Conservation (phyloP, 2,113 vertebrate genomes). For the Ibidorhyncha struthersii region DNA sequence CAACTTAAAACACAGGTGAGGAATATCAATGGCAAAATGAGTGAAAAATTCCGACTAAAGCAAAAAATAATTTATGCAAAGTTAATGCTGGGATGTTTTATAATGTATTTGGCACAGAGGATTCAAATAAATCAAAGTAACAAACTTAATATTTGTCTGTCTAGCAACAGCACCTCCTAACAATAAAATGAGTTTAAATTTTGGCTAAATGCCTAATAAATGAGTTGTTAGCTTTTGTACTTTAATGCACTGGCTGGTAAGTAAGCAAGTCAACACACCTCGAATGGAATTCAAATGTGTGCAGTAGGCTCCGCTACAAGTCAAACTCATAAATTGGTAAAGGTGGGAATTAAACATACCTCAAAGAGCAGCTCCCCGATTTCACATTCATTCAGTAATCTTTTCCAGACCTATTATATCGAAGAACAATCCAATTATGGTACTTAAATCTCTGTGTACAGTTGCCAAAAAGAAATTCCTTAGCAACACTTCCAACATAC, state of each 20-base stretch:
- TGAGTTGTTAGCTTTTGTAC: conserved; percentile 41
- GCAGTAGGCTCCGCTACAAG: not conserved
- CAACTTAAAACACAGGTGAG: not conserved
- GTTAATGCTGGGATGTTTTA: not conserved
- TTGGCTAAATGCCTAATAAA: conserved; percentile 46
- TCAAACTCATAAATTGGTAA: not conserved
- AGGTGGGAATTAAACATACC: not conserved
- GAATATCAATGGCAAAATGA: not conserved
- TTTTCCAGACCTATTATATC: conserved; percentile 22
- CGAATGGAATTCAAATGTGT: not conserved
- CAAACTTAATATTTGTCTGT: conserved; percentile 33
- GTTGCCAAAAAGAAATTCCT: conserved; percentile 22
- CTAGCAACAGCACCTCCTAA: conserved; percentile 6
- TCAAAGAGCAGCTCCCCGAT: not conserved
- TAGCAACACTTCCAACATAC: not conserved
- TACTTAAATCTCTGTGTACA: not conserved
- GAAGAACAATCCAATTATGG: conserved; percentile 19
- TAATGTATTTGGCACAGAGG: not conserved
- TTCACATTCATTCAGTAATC: not conserved
- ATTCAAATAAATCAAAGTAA: conserved; percentile 45
- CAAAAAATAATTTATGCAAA: conserved; percentile 37
- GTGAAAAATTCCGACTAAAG: not conserved
- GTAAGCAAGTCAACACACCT: conserved; percentile 18
- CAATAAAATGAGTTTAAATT: conserved; percentile 31
- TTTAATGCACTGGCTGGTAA: conserved; percentile 53